Conservation (phyloP, 2,797 vertebrate species). For the Malacoraja senta region DNA sequence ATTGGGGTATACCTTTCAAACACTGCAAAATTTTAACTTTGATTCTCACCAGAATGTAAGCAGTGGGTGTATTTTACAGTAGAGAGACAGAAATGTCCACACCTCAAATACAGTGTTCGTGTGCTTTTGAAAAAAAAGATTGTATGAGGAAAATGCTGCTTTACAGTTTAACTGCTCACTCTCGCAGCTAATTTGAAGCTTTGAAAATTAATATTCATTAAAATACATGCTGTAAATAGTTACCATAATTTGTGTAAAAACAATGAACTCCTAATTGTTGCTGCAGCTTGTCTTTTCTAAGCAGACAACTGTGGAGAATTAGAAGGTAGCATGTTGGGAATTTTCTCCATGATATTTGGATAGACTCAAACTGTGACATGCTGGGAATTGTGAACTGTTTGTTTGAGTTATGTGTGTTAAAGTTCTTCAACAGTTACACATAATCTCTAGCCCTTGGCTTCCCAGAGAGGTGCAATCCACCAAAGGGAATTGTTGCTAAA, state of each 20-base stretch:
- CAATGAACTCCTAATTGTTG: too few species aligned
- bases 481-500: neutral
- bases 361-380: slow-evolving; percentile 7
- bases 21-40: too few species aligned
- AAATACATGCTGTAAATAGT: neutral
- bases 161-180: neutral
- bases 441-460: neutral
- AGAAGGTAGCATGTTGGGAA: neutral
- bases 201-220: neutral
- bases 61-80: too few species aligned
- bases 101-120: neutral
- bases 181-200: too few species aligned
- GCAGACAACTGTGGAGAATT: neutral
- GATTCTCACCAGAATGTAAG: too few species aligned
- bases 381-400: neutral
- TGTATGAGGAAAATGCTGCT: neutral
- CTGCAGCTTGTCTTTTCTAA: too few species aligned
- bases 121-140: neutral
- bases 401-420: neutral
- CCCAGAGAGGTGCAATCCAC: neutral
- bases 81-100: neutral
- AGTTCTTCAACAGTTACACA: neutral
- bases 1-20: too few species aligned
- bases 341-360: neutral
- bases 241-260: too few species aligned